These are phyloP conservation scores for Lanistes nyassanus DNA, from an alignment of 1,140 invertebrate genomes.

Conservation along the genomic window DNA sequence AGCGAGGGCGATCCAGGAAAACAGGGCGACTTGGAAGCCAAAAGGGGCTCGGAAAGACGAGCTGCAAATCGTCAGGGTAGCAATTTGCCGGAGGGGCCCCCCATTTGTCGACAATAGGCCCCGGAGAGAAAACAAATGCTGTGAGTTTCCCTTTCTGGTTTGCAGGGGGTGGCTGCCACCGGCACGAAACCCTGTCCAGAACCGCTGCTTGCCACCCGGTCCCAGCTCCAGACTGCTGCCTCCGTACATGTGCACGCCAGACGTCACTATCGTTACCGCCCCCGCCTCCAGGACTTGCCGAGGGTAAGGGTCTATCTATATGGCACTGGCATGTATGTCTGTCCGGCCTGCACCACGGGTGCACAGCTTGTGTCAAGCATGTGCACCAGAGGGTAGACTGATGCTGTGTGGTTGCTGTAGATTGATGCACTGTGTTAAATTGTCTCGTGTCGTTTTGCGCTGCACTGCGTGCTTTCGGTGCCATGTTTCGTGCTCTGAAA, in stretches of 20 bases:
- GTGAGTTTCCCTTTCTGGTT: slow-evolving; percentile 1
- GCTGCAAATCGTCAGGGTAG: neutral
- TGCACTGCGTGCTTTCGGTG: too few species aligned
- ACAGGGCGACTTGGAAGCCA: neutral
- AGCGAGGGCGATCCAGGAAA: neutral
- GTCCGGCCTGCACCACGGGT: too few species aligned
- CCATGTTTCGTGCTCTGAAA: too few species aligned
- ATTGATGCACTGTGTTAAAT: too few species aligned
- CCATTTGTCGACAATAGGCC: slow-evolving; percentile 16
- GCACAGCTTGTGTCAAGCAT: too few species aligned
- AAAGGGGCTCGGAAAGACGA: neutral
- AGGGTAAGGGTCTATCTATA: too few species aligned
- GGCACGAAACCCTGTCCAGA: neutral
- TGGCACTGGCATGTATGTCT: too few species aligned
- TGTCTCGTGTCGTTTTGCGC: too few species aligned
- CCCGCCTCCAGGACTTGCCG: too few species aligned
- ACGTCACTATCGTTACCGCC: neutral
- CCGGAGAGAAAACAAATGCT: slow-evolving; percentile 9
- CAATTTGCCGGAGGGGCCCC: slow-evolving; percentile 4
- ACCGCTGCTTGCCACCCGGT: neutral
- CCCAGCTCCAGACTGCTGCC: neutral
- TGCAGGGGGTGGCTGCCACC: slow-evolving; percentile 20
- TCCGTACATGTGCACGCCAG: slow-evolving; percentile 18
- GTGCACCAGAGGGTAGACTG: too few species aligned
- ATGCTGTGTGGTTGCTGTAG: too few species aligned